Percentiles rank a stretch among this genome's conserved stretches.
Conservation (phyloP, 1,140 invertebrate species). For the Lepidostoma basale region DNA sequence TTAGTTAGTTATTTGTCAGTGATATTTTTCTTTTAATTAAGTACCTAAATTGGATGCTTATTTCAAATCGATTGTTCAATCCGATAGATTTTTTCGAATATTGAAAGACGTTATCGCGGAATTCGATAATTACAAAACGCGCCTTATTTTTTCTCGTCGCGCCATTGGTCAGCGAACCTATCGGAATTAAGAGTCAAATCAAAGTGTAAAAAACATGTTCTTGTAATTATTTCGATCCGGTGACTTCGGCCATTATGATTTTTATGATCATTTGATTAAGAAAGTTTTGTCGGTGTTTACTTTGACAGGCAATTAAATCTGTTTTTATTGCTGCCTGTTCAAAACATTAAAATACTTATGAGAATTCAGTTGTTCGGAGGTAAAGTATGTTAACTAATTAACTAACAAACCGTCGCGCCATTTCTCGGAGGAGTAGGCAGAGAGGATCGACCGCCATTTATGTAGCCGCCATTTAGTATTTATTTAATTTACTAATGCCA, state of each 20-base stretch:
- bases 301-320: conserved; percentile 9
- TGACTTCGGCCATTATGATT: neutral
- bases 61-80: too few relatives aligned
- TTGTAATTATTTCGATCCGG: conserved; percentile 10
- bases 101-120: too few relatives aligned
- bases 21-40: too few relatives aligned
- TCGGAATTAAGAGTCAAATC: too few relatives aligned
- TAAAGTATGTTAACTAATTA: neutral
- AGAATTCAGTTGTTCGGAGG: neutral
- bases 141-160: too few relatives aligned
- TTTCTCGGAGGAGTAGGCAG: neutral
- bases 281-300: conserved; percentile 4
- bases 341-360: neutral
- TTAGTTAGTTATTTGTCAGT: too few relatives aligned
- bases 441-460: neutral
- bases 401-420: neutral
- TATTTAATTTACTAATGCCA: too few relatives aligned
- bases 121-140: too few relatives aligned
- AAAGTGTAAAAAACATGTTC: conserved; percentile 23
- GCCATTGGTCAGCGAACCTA: too few relatives aligned
- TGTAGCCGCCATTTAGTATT: neutral
- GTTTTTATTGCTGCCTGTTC: neutral
- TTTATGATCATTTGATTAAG: conserved; percentile 7
- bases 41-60: too few relatives aligned
- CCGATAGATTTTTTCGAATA: too few relatives aligned